Evolutionary conservation across 2,797 vertebrate genomes (phyloP), one percentile per base, ranked within the genome.

Genomic region (Margarornis squamiger): DNA sequence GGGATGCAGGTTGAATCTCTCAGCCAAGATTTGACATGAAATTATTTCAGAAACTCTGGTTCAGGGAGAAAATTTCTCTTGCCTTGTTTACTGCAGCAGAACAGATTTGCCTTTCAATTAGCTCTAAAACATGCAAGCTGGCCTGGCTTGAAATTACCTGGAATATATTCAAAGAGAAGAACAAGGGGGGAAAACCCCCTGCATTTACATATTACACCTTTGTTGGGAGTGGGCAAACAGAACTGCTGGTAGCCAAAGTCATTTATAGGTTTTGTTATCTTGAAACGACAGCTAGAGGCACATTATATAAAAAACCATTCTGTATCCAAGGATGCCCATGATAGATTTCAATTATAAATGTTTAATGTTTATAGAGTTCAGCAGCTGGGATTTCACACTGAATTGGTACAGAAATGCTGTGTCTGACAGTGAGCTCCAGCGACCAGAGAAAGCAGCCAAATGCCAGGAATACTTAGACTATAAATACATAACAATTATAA

Each of bases 71-170:
- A 71, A 72, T 29, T 43, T 41, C 24, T 54, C 73, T 29, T 36
- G 67, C 38, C 61, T 90, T 67, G 48, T 86, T 87, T 92, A 86
- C 41, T 52, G 84, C 65, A 85, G 90, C 55, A 54, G 73, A 95
- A 81, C 41, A 72, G 46, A 95, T 83, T 65, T 92, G 83, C 79
- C 88, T 95, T 95, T 92, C 73, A 78, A 77, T 96, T 78, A 94
- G 73, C 57, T 88, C 49, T 49, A 49, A 88, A 88, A 45, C 34
- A 88, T 21, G 46, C 81, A 62, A 32, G n/a, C 70, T 87, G 79
- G 63, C 46, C 30, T 71, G 75, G 78, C 76, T 90, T 92, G 76
- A 93, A 93, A 96, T 90, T 49, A 84, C 34, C 61, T 76, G 59
- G 68, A 94, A 92, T 45, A 61, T 11, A 78, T 66, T 92, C 51